Evolutionary conservation across 2,797 vertebrate genomes (phyloP).

Genomic region (Sebastes flavidus): DNA sequence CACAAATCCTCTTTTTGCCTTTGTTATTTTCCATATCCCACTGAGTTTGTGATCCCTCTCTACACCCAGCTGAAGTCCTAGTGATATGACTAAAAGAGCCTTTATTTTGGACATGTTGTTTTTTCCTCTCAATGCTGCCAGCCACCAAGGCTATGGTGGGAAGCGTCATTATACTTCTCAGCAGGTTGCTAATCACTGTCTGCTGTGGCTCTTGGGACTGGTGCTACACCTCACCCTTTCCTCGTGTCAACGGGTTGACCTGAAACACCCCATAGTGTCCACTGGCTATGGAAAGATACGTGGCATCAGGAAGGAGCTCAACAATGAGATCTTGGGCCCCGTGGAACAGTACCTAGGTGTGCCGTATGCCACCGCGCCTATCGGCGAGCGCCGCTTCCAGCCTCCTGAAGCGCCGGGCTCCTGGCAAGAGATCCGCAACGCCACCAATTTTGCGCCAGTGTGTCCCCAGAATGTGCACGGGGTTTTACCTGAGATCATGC

Average conservation of each 20-base stretch:
- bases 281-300: constrained; percentile 84
- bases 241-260: constrained; percentile 83
- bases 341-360: constrained; percentile 93
- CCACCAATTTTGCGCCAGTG: constrained; percentile 90
- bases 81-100: constrained; percentile 65
- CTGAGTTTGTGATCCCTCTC: constrained; percentile 54
- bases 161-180: constrained; percentile 59
- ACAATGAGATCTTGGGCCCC: constrained; percentile 92
- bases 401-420: constrained; percentile 93
- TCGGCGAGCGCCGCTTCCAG: constrained; percentile 91
- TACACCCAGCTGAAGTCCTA: constrained; percentile 43
- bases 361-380: constrained; percentile 90
- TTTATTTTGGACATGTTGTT: constrained; percentile 80
- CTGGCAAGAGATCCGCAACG: constrained; percentile 92
- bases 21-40: constrained; percentile 51
- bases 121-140: constrained; percentile 66
- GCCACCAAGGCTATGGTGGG: constrained; percentile 75
- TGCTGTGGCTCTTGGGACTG: constrained; percentile 82
- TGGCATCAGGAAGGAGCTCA: constrained; percentile 87
- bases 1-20: constrained; percentile 65
- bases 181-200: constrained; percentile 72
- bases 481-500: constrained; percentile 93
- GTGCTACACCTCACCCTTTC: constrained; percentile 79
- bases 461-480: constrained; percentile 94
- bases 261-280: constrained; percentile 82